Percentiles rank a stretch among this genome's conserved stretches.
These are phyloP conservation scores for Entomobrya proxima DNA, from an alignment of 2,888 invertebrate species.

Conservation along the genomic window DNA sequence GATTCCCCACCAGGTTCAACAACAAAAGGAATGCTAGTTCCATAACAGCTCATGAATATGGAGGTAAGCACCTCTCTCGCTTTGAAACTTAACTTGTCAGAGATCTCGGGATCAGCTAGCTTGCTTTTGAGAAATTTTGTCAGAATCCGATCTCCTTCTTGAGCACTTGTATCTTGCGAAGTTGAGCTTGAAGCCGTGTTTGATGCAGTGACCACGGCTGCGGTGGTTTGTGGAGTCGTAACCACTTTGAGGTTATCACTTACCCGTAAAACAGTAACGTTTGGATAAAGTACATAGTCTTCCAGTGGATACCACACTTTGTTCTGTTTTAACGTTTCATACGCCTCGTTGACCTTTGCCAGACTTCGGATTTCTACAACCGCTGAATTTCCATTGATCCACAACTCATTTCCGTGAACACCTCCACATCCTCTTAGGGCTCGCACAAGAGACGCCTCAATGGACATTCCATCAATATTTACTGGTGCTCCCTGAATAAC, in stretches of 20 bases:
- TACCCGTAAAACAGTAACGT: constrained; percentile 42
- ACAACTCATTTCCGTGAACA: constrained; percentile 61
- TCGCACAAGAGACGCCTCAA: constrained; percentile 51
- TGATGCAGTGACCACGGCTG: not conserved
- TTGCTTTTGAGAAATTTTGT: constrained; percentile 30
- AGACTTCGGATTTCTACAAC: constrained; percentile 58
- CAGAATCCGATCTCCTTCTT: constrained; percentile 28
- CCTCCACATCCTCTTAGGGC: constrained; percentile 63
- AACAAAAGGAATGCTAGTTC: constrained; percentile 31
- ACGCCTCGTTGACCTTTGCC: constrained; percentile 35
- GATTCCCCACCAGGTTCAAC: not conserved
- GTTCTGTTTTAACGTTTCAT: constrained; percentile 56
- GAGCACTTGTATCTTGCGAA: not conserved
- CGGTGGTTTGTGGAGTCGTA: not conserved
- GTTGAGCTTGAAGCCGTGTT: not conserved
- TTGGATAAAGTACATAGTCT: constrained; percentile 59
- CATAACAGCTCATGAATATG: constrained; percentile 59
- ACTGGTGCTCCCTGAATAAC: constrained; percentile 62
- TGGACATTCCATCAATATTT: constrained; percentile 60
- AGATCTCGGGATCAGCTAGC: not conserved
- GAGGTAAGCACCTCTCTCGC: constrained; percentile 33
- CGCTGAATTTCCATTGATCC: constrained; percentile 50
- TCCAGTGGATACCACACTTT: constrained; percentile 65
- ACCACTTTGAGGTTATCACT: not conserved
- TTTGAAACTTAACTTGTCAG: constrained; percentile 44